These are phyloP conservation scores for Sebastes matsubarae DNA, from an alignment of 2,797 vertebrate species.

Conservation along the genomic window DNA sequence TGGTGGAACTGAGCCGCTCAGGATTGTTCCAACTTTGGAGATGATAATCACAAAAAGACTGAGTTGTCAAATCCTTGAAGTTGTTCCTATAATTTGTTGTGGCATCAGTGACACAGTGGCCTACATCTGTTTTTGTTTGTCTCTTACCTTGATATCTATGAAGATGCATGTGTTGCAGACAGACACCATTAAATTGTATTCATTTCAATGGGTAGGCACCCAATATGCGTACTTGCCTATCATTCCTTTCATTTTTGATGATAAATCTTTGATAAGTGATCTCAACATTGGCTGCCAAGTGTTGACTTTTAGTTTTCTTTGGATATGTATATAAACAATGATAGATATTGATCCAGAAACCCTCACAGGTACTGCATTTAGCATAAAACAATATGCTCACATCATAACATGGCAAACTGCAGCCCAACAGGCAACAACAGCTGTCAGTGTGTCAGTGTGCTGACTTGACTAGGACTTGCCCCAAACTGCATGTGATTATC, in stretches of 20 bases:
- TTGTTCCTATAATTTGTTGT: not conserved
- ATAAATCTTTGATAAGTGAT: not conserved
- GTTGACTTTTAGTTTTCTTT: no score
- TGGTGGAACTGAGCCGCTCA: not conserved
- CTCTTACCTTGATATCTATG: not conserved
- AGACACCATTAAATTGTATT: constrained; percentile 21
- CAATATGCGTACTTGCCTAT: not conserved
- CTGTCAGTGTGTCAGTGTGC: no score
- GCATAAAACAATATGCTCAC: no score
- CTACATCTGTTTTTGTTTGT: not conserved
- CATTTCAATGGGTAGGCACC: not conserved
- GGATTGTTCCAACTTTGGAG: not conserved
- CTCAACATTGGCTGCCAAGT: no score
- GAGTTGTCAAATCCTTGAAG: not conserved
- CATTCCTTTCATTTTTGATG: not conserved
- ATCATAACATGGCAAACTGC: no score
- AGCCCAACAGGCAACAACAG: no score
- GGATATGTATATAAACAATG: no score
- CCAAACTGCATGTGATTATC: no score
- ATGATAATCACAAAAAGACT: not conserved
- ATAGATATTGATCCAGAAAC: no score
- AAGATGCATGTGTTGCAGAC: constrained; percentile 1
- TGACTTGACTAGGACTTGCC: no score
- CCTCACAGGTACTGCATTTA: no score
- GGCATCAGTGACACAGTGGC: not conserved